phyloP scores from a whole-genome alignment of 2,113 vertebrate genomes.

The Tetraodon nigroviridis region DNA sequence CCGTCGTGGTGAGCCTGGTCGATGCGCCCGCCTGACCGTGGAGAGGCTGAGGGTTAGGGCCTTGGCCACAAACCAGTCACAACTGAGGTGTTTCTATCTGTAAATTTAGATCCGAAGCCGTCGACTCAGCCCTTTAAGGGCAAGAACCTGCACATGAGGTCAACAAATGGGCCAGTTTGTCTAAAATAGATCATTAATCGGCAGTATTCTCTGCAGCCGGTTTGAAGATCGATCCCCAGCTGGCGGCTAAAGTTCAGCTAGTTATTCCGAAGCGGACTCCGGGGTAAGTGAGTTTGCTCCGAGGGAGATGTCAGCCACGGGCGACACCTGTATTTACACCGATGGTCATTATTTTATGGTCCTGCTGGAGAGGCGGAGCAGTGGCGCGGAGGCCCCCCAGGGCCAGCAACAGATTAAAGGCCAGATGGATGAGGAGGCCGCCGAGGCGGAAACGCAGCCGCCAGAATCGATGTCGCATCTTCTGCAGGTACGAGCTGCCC shows the following conservation, averaged over 20 bases:
- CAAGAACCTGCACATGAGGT: too few species aligned
- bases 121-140: too few species aligned
- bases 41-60: neutral
- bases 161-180: too few species aligned
- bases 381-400: conserved; percentile 38
- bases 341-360: conserved; percentile 51
- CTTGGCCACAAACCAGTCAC: too few species aligned
- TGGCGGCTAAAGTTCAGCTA: neutral
- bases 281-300: conserved; percentile 37
- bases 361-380: conserved; percentile 42
- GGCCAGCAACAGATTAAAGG: conserved; percentile 44
- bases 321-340: conserved; percentile 53
- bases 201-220: neutral
- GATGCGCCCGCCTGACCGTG: conserved; percentile 69
- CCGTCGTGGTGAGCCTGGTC: conserved; percentile 76
- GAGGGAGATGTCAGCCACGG: conserved; percentile 39
- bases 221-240: neutral
- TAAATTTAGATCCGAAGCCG: too few species aligned
- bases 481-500: conserved; percentile 17
- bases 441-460: conserved; percentile 22
- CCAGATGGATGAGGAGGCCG: conserved; percentile 45
- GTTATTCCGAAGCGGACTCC: conserved; percentile 12
- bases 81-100: too few species aligned
- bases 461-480: conserved; percentile 36
- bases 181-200: too few species aligned